Conservation (phyloP, 2,888 invertebrate genomes). For the Microctonus brassicae region DNA sequence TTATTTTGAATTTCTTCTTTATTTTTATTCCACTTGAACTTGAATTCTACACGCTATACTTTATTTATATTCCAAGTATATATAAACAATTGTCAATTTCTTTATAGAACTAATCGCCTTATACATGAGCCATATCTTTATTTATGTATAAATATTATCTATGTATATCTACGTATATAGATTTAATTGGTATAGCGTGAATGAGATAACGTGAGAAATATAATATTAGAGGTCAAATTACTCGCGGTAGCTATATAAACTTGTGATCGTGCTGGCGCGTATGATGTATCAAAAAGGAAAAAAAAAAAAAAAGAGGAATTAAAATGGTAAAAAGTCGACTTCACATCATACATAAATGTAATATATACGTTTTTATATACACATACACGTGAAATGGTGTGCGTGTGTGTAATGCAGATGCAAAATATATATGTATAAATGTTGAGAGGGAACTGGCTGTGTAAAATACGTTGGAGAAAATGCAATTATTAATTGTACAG, state of each 20-base stretch:
- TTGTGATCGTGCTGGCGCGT: background rate
- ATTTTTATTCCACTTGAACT: background rate
- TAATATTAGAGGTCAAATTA: background rate
- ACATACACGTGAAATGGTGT: background rate
- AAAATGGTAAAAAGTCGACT: background rate
- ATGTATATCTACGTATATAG: background rate
- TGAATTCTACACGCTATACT: background rate
- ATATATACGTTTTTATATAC: background rate
- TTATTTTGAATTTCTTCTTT: too few relatives aligned
- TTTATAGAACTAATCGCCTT: background rate
- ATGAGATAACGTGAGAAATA: background rate
- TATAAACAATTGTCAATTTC: background rate
- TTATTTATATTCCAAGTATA: background rate
- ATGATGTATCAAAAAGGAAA: background rate
- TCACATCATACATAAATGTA: background rate
- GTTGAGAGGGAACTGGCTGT: background rate
- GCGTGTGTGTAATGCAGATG: background rate
- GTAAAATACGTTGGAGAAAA: constrained; percentile 38
- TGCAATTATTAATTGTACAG: constrained; percentile 52
- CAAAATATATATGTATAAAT: background rate
- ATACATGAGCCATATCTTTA: too few relatives aligned
- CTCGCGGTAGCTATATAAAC: constrained; percentile 3
- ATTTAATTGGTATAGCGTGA: background rate
- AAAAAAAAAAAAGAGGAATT: background rate
- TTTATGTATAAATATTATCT: too few relatives aligned